These are phyloP conservation scores for Hirtodrosophila confusa DNA, from an alignment of 2,888 invertebrate genomes.

Conservation along the genomic window DNA sequence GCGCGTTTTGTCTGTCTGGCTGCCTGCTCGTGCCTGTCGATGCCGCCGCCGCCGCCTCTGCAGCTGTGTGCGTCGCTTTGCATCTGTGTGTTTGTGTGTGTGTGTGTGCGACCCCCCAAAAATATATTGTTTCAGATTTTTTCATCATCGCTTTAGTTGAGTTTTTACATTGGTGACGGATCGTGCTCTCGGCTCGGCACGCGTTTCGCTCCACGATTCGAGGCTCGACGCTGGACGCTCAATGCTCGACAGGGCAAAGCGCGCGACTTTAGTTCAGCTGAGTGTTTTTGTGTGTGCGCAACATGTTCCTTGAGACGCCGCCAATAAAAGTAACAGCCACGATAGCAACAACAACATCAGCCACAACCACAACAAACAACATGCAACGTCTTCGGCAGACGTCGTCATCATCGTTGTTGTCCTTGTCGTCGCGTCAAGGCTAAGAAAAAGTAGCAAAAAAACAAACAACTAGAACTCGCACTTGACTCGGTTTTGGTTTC, in stretches of 20 bases:
- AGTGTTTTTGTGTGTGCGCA: constrained; percentile 77
- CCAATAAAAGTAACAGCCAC: constrained; percentile 66
- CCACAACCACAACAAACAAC: constrained; percentile 49
- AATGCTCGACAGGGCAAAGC: constrained; percentile 47
- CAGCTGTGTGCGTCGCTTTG: constrained; percentile 57
- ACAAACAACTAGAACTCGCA: constrained; percentile 52
- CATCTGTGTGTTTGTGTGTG: constrained; percentile 59
- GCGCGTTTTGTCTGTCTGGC: constrained; percentile 77
- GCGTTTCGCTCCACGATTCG: constrained; percentile 60
- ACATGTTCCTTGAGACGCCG: constrained; percentile 77
- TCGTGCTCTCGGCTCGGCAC: constrained; percentile 83
- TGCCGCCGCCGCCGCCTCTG: constrained; percentile 51
- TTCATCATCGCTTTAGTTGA: constrained; percentile 85
- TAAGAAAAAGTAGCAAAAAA: constrained; percentile 59
- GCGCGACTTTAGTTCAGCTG: constrained; percentile 71
- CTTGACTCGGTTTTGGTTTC: constrained; percentile 64
- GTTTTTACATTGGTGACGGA: constrained; percentile 85
- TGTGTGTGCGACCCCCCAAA: constrained; percentile 80
- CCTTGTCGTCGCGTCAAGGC: constrained; percentile 42
- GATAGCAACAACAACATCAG: constrained; percentile 14
- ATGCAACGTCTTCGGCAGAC: constrained; percentile 65
- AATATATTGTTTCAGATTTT: constrained; percentile 85
- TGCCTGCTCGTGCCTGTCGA: constrained; percentile 69
- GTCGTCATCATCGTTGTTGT: constrained; percentile 30
- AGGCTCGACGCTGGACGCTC: constrained; percentile 47